A percentile compares a stretch with the other conserved stretches of the same genome.
These are phyloP conservation scores for Noctuana brunneofusca DNA, from an alignment of 2,888 invertebrate genomes.

Conservation along the genomic window DNA sequence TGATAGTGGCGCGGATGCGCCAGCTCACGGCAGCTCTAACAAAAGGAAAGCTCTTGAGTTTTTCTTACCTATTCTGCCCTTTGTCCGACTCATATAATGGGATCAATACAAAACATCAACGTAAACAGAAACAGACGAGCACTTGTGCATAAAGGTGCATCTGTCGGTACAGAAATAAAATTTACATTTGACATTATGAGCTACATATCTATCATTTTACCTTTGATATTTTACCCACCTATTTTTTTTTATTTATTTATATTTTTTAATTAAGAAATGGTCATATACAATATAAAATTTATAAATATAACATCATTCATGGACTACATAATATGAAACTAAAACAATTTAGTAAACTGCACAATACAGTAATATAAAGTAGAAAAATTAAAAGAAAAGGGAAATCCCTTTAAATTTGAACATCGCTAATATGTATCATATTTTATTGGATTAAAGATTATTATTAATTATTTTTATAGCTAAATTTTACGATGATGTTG, in stretches of 20 bases:
- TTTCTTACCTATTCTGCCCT: conserved; percentile 59
- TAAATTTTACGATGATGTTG: conserved; percentile 26
- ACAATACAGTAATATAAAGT: no score
- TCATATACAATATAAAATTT: no score
- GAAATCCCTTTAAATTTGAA: background rate
- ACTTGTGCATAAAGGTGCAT: conserved; percentile 19
- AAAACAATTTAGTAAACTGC: no score
- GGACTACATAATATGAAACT: no score
- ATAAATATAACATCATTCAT: no score
- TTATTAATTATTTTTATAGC: conserved; percentile 25
- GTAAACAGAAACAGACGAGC: background rate
- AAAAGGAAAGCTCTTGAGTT: conserved; percentile 51
- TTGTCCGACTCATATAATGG: conserved; percentile 43
- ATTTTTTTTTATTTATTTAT: no score
- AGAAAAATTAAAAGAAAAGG: background rate
- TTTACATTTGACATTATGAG: conserved; percentile 1
- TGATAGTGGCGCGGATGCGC: conserved; percentile 45
- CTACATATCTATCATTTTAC: background rate
- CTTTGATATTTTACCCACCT: no score
- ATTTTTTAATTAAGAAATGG: no score
- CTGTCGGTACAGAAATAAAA: conserved; percentile 1
- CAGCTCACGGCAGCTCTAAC: conserved; percentile 25
- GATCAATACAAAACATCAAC: conserved; percentile 16
- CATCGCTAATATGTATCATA: background rate
- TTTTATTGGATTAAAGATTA: conserved; percentile 22